Conservation (phyloP, 2,888 invertebrate species). For the Chaetogeoica ovagalla region DNA sequence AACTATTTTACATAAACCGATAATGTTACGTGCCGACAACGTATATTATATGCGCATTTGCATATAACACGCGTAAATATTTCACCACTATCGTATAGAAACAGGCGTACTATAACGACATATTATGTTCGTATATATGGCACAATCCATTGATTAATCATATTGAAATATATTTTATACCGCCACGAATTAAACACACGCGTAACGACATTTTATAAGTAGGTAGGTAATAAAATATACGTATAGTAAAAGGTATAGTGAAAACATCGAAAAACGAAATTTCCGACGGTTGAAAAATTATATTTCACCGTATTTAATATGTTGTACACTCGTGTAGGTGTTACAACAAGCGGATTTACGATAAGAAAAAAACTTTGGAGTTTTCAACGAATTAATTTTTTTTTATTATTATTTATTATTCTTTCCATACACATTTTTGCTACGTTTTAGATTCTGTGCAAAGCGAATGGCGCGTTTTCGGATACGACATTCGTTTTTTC, state of each 20-base stretch:
- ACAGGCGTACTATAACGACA: too few species aligned
- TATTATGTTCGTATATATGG: neutral
- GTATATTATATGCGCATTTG: neutral
- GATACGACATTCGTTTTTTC: too few species aligned
- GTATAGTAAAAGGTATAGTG: neutral
- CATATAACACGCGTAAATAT: conserved; percentile 20
- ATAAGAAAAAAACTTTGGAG: too few species aligned
- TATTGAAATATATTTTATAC: neutral
- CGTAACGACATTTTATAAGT: neutral
- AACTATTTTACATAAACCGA: conserved; percentile 31
- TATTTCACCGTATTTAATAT: conserved; percentile 3
- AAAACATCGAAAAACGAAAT: neutral
- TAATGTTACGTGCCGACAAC: neutral
- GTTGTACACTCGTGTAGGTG: neutral
- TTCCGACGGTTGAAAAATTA: conserved; percentile 2
- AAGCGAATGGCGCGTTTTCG: too few species aligned
- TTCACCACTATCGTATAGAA: conserved; percentile 7
- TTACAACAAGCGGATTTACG: neutral
- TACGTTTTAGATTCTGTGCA: too few species aligned
- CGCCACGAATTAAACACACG: neutral
- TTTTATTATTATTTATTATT: too few species aligned
- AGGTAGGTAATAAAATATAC: neutral
- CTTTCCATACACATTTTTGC: too few species aligned
- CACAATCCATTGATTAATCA: conserved; percentile 14
- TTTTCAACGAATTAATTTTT: too few species aligned